These are phyloP conservation scores for Caenorhabditis angaria DNA, from an alignment of 2,888 invertebrate species.

Conservation along the genomic window DNA sequence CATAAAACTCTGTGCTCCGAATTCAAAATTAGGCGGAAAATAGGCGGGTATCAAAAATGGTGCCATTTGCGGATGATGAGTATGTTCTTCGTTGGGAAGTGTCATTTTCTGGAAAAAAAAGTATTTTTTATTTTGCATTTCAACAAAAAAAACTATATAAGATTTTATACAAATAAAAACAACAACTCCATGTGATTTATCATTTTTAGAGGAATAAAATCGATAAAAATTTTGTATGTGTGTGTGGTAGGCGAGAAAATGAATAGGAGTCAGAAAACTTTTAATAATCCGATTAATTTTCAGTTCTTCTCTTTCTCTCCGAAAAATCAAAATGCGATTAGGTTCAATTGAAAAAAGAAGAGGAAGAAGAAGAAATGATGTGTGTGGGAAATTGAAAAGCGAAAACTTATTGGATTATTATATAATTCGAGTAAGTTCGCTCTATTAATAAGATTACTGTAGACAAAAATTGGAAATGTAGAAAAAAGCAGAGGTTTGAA, in stretches of 20 bases:
- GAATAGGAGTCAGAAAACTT: neutral
- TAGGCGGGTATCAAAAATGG: neutral
- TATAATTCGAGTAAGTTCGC: too few relatives aligned
- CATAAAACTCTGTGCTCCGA: neutral
- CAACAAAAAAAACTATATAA: neutral
- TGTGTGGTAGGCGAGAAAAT: neutral
- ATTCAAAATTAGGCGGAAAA: neutral
- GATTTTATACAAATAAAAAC: neutral
- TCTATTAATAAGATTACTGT: too few relatives aligned
- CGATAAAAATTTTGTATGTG: too few relatives aligned
- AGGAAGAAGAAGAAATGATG: neutral
- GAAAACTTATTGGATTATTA: too few relatives aligned
- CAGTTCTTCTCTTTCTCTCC: too few relatives aligned
- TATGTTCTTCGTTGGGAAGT: neutral
- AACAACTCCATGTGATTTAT: too few relatives aligned
- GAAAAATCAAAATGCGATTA: conserved; percentile 4
- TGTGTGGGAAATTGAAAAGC: neutral
- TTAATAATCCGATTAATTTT: neutral
- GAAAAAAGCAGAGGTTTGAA: too few relatives aligned
- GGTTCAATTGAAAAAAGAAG: neutral
- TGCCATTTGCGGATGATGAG: conserved; percentile 9
- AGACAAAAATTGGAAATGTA: too few relatives aligned
- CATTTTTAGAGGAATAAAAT: too few relatives aligned
- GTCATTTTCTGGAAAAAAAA: neutral
- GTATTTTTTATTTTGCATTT: neutral